Conservation (phyloP, 2,113 vertebrate genomes). For the Probosciger aterrimus region DNA sequence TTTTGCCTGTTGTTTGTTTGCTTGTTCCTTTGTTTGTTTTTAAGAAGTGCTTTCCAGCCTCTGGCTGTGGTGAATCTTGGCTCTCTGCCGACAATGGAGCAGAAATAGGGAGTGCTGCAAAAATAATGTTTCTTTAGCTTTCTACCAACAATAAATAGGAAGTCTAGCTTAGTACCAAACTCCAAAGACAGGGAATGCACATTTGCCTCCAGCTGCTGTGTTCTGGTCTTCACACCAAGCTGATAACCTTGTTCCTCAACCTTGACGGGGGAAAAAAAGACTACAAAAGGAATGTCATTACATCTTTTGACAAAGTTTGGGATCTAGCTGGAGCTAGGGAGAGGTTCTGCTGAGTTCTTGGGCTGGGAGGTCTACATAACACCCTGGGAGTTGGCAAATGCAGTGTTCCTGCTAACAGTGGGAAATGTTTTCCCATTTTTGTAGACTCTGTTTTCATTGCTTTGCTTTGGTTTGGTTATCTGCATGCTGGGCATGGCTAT, state of each 20-base stretch:
- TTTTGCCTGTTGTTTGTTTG: slow-evolving; percentile 14
- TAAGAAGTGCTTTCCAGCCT: background rate
- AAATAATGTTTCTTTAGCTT: background rate
- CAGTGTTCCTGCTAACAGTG: background rate
- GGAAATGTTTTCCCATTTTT: background rate
- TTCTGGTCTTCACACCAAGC: background rate
- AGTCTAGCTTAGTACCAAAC: background rate
- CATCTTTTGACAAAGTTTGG: background rate
- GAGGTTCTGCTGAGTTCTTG: background rate
- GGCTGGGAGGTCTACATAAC: background rate
- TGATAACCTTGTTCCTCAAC: background rate
- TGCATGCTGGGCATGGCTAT: background rate
- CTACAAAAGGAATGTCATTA: background rate
- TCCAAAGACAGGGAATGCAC: background rate
- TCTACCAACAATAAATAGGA: background rate
- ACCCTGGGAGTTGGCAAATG: background rate
- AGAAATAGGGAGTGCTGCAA: background rate
- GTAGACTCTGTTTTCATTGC: background rate
- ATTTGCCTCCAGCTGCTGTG: background rate
- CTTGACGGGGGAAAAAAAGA: background rate
- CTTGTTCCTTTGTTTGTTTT: background rate
- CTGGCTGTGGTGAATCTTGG: background rate
- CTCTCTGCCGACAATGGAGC: background rate
- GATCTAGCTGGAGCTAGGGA: background rate
- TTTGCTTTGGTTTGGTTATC: background rate